These are phyloP conservation scores for Magallana gigas DNA, from an alignment of 1,140 invertebrate species.

Conservation along the genomic window DNA sequence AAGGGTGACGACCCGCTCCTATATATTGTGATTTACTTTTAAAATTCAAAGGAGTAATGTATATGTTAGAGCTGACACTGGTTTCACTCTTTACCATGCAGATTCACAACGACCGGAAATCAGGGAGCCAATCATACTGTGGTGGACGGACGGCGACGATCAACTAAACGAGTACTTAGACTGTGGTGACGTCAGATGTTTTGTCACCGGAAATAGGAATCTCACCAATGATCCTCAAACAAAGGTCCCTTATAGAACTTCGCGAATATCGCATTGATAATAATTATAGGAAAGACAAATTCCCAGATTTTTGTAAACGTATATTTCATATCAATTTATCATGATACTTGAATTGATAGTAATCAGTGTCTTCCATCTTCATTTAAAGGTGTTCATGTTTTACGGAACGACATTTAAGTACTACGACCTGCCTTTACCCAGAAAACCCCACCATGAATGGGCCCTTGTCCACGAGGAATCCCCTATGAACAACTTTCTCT, in stretches of 20 bases:
- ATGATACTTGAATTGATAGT: too few relatives aligned
- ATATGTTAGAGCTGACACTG: too few relatives aligned
- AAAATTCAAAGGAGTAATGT: too few relatives aligned
- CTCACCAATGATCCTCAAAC: background rate
- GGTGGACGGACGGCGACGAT: constrained; percentile 42
- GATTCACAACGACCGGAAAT: background rate
- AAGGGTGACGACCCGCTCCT: too few relatives aligned
- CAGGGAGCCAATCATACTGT: constrained; percentile 40
- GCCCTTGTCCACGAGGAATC: constrained; percentile 92
- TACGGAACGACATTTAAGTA: constrained; percentile 86
- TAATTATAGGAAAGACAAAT: too few relatives aligned
- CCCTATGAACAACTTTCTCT: constrained; percentile 88
- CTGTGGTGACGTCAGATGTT: constrained; percentile 30
- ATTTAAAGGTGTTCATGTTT: constrained; percentile 83
- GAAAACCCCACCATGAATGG: constrained; percentile 84
- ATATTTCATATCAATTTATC: background rate
- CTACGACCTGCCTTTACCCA: constrained; percentile 86
- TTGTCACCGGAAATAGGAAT: constrained; percentile 30
- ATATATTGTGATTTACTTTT: too few relatives aligned
- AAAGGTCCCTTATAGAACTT: constrained; percentile 46
- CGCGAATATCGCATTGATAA: too few relatives aligned
- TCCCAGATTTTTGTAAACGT: background rate
- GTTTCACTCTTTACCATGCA: too few relatives aligned
- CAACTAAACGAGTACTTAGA: background rate
- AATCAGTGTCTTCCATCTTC: too few relatives aligned